phyloP scores from a whole-genome alignment of 1,140 invertebrate species.

The Oncopeltus fasciatus region DNA sequence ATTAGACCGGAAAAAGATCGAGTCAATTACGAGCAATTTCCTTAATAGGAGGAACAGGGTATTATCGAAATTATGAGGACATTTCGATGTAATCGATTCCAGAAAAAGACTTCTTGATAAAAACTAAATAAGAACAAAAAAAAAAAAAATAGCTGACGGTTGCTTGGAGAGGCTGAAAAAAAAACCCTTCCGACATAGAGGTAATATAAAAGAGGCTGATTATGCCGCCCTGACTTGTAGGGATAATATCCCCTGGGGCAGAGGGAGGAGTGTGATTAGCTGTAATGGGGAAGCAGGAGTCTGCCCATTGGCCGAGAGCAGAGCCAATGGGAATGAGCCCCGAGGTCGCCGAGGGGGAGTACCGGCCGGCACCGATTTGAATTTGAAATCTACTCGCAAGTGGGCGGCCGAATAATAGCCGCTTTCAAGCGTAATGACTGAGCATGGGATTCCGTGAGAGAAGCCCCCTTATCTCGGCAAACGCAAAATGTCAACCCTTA shows the following conservation, averaged over 20 bases:
- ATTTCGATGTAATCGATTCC: too few relatives aligned
- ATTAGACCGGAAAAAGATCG: too few relatives aligned
- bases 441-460: neutral
- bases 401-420: too few relatives aligned
- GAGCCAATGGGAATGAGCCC: neutral
- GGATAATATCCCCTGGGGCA: neutral
- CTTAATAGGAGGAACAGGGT: too few relatives aligned
- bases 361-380: too few relatives aligned
- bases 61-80: too few relatives aligned
- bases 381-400: too few relatives aligned
- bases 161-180: neutral
- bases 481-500: too few relatives aligned
- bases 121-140: neutral
- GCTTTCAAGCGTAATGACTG: neutral
- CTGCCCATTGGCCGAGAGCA: neutral
- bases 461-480: too few relatives aligned
- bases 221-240: neutral
- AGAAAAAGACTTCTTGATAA: neutral
- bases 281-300: neutral
- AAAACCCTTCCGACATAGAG: neutral
- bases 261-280: neutral
- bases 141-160: neutral
- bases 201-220: conserved; percentile 2
- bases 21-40: too few relatives aligned
- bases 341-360: too few relatives aligned